Evolutionary conservation across 1,140 invertebrate species (phyloP).

Genomic region (Penaeus japonicus): DNA sequence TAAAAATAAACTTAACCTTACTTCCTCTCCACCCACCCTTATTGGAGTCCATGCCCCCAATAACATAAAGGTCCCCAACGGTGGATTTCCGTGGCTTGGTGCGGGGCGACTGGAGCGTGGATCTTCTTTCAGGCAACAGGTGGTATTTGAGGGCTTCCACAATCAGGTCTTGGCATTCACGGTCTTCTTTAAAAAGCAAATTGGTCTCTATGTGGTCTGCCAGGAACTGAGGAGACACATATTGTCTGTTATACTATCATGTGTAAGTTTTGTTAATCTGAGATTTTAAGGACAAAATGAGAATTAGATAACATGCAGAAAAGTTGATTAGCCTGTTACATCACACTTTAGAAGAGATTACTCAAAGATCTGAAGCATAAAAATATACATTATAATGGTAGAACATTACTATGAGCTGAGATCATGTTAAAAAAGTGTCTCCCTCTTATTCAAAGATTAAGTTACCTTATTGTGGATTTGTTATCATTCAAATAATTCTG

Average conservation of each 20-base stretch:
- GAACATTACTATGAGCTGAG: too few relatives aligned
- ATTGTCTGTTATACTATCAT: slow-evolving; percentile 26
- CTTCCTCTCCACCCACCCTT: slow-evolving; percentile 69
- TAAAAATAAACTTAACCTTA: slow-evolving; percentile 18
- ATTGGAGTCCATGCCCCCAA: slow-evolving; percentile 90
- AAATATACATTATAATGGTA: too few relatives aligned
- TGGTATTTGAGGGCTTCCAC: slow-evolving; percentile 95
- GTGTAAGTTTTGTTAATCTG: neutral
- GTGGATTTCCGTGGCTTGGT: slow-evolving; percentile 90
- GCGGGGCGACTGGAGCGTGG: slow-evolving; percentile 76
- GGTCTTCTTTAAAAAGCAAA: slow-evolving; percentile 72
- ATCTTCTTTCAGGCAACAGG: slow-evolving; percentile 83
- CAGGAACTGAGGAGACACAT: slow-evolving; percentile 73
- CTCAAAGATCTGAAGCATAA: too few relatives aligned
- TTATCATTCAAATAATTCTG: too few relatives aligned
- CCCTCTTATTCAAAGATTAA: too few relatives aligned
- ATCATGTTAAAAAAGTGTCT: too few relatives aligned
- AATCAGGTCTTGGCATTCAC: slow-evolving; percentile 82
- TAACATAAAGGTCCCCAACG: slow-evolving; percentile 83
- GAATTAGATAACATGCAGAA: too few relatives aligned
- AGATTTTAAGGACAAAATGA: too few relatives aligned
- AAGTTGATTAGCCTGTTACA: too few relatives aligned
- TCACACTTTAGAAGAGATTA: too few relatives aligned
- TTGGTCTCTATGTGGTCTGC: slow-evolving; percentile 83
- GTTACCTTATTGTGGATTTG: too few relatives aligned